Evolutionary conservation across 2,888 invertebrate species (phyloP), one percentile per base, ranked within the genome.

Genomic region (Pyrgus malvae): DNA sequence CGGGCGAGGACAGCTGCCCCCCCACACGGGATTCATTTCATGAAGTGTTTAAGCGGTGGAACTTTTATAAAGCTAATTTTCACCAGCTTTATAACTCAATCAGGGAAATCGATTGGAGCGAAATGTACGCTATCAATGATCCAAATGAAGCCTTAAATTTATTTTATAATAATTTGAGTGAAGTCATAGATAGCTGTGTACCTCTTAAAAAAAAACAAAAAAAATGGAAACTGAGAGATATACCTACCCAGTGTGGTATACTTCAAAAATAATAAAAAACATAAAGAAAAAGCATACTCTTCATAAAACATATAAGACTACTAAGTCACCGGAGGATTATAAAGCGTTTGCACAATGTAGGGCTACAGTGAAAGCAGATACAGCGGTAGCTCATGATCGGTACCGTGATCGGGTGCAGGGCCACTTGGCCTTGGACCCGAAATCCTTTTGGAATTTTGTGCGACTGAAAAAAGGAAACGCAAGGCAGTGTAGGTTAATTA

Each of bases 1-100:
- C n/a, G n/a, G n/a, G n/a, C n/a, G n/a, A n/a, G 33, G 7, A 12
- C 33, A 2, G 3, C 8, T 11, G 29, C n/a, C 11, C 29, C 11
- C 11, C n/a, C 11, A 2, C 29, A 1, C 33, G 5, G 12, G 3
- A 11, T 7, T 7, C 33, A n/a, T 11, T 29, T 29, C 33, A 14
- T 7, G 33, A 33, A 42, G 6, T 7, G 14, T 21, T 2, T 17
- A 49, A 8, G 17, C 29, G 35, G 7, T 65, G 62, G 62, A 63
- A 65, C 41, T 65, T 62, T 31, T 9, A 37, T 17, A 65, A 59
- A 48, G 56, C 57, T 7, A 56, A 62, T 41, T 64, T 48, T 12
- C n/a, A 14, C 3, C 11, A 33, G 12, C 12, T 33, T 7, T 29
- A 29, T 3, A 11, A 14, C 12, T 33, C 12, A 5, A 27, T 41